A percentile compares a stretch with the other conserved stretches of the same genome.
Evolutionary conservation across 2,888 invertebrate genomes (phyloP).

Genomic region (Ctena decussata): DNA sequence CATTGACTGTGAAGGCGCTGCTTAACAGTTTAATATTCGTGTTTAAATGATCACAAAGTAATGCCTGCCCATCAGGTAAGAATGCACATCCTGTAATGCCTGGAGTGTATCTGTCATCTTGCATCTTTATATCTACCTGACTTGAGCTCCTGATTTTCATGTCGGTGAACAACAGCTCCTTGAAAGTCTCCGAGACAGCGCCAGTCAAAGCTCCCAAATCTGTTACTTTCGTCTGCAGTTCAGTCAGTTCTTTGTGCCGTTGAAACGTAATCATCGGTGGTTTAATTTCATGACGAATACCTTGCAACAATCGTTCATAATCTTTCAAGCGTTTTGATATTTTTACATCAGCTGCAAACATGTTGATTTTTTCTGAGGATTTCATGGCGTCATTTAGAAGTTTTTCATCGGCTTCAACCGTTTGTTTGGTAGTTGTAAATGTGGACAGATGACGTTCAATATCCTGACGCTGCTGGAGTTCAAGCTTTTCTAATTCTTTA

Average conservation of each 20-base stretch:
- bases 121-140: background rate
- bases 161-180: background rate
- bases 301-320: too few relatives aligned
- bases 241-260: background rate
- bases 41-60: background rate
- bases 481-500: background rate
- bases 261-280: background rate
- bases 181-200: background rate
- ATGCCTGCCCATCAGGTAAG: background rate
- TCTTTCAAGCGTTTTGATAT: background rate
- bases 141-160: background rate
- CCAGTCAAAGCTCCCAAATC: background rate
- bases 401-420: too few relatives aligned
- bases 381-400: too few relatives aligned
- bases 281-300: background rate
- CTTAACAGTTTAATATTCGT: background rate
- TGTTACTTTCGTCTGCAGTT: too few relatives aligned
- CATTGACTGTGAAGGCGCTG: background rate
- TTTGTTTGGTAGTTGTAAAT: background rate
- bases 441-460: background rate
- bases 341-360: background rate
- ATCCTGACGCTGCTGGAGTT: background rate
- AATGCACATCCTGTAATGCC: background rate
- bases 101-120: background rate
- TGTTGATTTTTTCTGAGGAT: background rate